Evolutionary conservation across 2,888 invertebrate genomes (phyloP).

Genomic region (Meteorus colon): DNA sequence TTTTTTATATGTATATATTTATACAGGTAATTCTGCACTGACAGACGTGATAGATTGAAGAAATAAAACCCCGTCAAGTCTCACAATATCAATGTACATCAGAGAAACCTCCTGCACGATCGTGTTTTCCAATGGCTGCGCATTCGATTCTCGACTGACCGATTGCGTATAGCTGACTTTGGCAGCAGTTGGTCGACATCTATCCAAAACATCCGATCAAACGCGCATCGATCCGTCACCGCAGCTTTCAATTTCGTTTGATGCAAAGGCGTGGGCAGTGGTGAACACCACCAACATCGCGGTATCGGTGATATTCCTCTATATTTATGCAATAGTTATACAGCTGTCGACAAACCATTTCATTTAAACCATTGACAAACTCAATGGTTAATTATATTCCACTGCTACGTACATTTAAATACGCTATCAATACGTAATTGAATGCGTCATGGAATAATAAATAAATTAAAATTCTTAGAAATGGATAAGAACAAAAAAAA

Average conservation of each 20-base stretch:
- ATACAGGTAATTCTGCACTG: neutral
- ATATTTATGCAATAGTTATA: neutral
- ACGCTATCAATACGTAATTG: neutral
- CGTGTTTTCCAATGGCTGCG: slow-evolving; percentile 28
- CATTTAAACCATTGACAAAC: slow-evolving; percentile 15
- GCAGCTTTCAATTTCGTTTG: slow-evolving; percentile 46
- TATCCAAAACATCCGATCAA: slow-evolving; percentile 43
- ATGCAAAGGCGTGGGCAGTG: neutral
- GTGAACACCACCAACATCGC: no score
- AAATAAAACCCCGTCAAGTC: slow-evolving; percentile 16
- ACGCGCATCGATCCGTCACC: slow-evolving; percentile 46
- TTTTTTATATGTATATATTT: neutral
- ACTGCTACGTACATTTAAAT: neutral
- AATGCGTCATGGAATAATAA: neutral
- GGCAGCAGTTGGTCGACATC: slow-evolving; percentile 44
- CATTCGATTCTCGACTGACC: slow-evolving; percentile 33
- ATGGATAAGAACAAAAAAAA: slow-evolving; percentile 4
- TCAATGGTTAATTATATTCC: neutral
- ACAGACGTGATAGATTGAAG: slow-evolving; percentile 2
- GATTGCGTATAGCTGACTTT: slow-evolving; percentile 40
- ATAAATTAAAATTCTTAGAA: neutral
- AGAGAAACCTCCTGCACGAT: neutral
- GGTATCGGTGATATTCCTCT: neutral
- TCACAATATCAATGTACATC: slow-evolving; percentile 15
- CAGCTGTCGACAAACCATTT: slow-evolving; percentile 27